Evolutionary conservation across 2,888 invertebrate genomes (phyloP), one percentile per base, ranked within the genome.

Genomic region (Monopis laevigella): DNA sequence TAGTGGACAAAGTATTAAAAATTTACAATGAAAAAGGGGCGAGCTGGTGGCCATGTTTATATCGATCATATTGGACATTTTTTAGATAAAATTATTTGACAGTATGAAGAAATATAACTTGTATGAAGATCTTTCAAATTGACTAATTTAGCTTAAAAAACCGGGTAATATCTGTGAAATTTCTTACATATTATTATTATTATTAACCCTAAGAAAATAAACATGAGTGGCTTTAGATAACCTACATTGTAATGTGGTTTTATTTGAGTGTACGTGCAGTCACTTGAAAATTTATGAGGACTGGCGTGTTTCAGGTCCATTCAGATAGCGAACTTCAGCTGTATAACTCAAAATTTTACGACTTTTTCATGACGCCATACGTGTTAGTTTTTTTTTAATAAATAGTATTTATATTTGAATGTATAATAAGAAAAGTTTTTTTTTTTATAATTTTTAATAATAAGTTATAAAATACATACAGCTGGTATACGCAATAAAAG

Each of bases 301-400:
- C 4, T 36, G 11, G 36, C 36, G 36, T 36, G 36, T 12, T 36
- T 21, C 11, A 21, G 36, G n/a, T 21, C 36, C 21, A 36, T 36
- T 36, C 10, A 36, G 36, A 36, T 36, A 36, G 19, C 21, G 7
- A 36, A 36, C 19, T 36, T 36, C 11, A 21, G 21, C 21, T 12
- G 21, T 21, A 36, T 36, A 36, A 36, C 36, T 36, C 36, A 21
- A 36, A 35, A 34, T 21, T 36, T 36, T 36, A 36, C 36, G 36
- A 36, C 36, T 36, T 21, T 36, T 36, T 36, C 36, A 36, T 21
- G 36, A 21, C 36, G 21, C n/a, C 36, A 36, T 36, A 36, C 36
- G 21, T 36, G 21, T n/a, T 32, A 17, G 14, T 17, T 32, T n/a
- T n/a, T n/a, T n/a, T n/a, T n/a, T n/a, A n/a, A n/a, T n/a, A n/a